A percentile compares a stretch with the other conserved stretches of the same genome.
Evolutionary conservation across 2,113 vertebrate species (phyloP).

Genomic region (Ifrita kowaldi): DNA sequence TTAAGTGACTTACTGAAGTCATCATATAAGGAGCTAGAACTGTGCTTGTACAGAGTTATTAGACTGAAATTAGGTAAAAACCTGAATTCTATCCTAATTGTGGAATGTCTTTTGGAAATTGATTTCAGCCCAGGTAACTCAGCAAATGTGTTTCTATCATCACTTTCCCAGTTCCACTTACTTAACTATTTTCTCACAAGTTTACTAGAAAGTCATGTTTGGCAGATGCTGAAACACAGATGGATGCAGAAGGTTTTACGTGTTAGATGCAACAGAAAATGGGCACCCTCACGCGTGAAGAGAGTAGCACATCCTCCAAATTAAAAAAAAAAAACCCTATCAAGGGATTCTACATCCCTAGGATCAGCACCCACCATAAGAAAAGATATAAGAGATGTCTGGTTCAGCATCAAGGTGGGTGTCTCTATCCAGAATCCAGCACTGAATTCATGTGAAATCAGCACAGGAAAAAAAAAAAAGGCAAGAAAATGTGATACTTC

Average conservation of each 20-base stretch:
- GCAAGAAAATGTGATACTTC: background rate
- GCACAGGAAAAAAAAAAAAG: background rate
- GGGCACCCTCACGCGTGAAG: background rate
- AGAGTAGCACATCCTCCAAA: background rate
- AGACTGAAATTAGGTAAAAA: background rate
- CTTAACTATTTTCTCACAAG: background rate
- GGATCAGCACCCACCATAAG: background rate
- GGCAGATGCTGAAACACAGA: background rate
- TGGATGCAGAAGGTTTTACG: background rate
- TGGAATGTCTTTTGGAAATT: background rate
- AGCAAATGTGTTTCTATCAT: background rate
- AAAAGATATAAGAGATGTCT: background rate
- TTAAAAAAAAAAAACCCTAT: background rate
- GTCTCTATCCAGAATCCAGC: background rate
- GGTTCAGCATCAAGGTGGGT: background rate
- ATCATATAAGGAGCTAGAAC: background rate
- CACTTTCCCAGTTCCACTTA: background rate
- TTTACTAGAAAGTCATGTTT: background rate
- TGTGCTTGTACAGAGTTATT: background rate
- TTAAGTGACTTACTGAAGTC: background rate
- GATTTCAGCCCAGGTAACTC: background rate
- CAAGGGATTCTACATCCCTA: background rate
- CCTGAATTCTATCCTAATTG: background rate
- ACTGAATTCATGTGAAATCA: background rate
- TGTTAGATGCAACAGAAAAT: background rate